Evolutionary conservation across 2,888 invertebrate species (phyloP).

Genomic region (Litoditis marina): DNA sequence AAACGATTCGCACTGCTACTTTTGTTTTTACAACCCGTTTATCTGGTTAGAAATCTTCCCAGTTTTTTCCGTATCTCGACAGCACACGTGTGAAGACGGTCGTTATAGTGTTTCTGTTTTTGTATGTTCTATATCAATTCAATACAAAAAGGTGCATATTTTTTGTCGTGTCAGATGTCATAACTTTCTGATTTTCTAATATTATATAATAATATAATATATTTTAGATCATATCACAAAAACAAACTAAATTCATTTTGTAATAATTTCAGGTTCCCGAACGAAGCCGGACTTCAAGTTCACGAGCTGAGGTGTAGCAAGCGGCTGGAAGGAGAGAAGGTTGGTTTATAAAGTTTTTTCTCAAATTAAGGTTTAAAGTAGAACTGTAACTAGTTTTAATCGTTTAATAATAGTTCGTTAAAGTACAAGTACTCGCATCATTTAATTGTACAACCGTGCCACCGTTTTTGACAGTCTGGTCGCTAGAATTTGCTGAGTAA

Average conservation of each 20-base stretch:
- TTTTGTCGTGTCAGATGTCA: not conserved
- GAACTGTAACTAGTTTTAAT: not conserved
- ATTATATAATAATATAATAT: too few species aligned
- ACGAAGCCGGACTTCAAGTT: conserved; percentile 54
- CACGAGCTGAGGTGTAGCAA: conserved; percentile 52
- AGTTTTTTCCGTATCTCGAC: too few species aligned
- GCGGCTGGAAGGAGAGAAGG: conserved; percentile 32
- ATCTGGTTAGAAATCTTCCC: too few species aligned
- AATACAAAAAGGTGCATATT: not conserved
- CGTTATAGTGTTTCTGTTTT: too few species aligned
- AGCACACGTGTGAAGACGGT: too few species aligned
- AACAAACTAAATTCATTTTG: too few species aligned
- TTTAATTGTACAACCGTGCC: not conserved
- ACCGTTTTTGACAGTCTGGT: too few species aligned
- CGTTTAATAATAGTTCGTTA: too few species aligned
- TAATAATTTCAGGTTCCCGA: conserved; percentile 48
- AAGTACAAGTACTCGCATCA: conserved; percentile 1
- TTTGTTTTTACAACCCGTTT: conserved; percentile 10
- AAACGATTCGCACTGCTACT: conserved; percentile 27
- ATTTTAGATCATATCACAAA: too few species aligned
- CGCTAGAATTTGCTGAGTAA: too few species aligned
- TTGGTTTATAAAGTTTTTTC: not conserved
- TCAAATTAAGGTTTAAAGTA: not conserved
- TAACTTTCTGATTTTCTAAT: too few species aligned
- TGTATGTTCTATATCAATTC: too few species aligned